Conservation (phyloP, 1,140 invertebrate species). For the Caenorhabditis elegans region DNA sequence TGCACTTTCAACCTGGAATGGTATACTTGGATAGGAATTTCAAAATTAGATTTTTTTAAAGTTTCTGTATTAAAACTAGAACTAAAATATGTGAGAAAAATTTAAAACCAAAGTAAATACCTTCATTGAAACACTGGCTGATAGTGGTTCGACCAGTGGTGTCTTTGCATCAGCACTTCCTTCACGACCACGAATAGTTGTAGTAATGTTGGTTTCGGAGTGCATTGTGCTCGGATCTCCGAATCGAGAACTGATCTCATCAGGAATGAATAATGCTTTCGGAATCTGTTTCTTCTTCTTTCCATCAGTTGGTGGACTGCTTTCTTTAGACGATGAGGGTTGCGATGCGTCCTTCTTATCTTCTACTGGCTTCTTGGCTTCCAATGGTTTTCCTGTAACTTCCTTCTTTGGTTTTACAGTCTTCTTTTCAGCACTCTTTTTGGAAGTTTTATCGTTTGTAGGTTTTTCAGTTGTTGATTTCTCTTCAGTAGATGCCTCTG, state of each 20-base stretch:
- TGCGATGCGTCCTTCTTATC: constrained; percentile 1
- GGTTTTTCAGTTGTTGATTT: neutral
- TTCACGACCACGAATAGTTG: constrained; percentile 48
- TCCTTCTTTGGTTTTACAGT: neutral
- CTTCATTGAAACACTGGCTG: constrained; percentile 39
- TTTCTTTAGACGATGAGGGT: constrained; percentile 28
- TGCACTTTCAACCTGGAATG: neutral
- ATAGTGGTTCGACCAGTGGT: constrained; percentile 36
- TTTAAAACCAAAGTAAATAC: too few species aligned
- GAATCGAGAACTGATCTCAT: constrained; percentile 52
- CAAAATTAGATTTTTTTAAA: neutral
- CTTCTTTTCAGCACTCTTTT: constrained; percentile 26
- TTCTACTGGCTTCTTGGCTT: neutral
- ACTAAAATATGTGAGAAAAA: too few species aligned
- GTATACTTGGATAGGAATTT: neutral
- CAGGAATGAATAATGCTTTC: constrained; percentile 50
- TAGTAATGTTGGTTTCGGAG: constrained; percentile 49
- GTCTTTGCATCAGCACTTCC: constrained; percentile 46
- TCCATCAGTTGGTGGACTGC: constrained; percentile 12
- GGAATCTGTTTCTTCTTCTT: constrained; percentile 48
- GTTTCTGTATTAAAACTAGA: too few species aligned
- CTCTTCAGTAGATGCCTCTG: neutral
- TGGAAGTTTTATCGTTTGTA: neutral
- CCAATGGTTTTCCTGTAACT: neutral
- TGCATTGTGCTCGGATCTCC: constrained; percentile 50